These are phyloP conservation scores for Dendrophyllia cribrosa DNA, from an alignment of 64 coral and sea anemone species.

Conservation along the genomic window DNA sequence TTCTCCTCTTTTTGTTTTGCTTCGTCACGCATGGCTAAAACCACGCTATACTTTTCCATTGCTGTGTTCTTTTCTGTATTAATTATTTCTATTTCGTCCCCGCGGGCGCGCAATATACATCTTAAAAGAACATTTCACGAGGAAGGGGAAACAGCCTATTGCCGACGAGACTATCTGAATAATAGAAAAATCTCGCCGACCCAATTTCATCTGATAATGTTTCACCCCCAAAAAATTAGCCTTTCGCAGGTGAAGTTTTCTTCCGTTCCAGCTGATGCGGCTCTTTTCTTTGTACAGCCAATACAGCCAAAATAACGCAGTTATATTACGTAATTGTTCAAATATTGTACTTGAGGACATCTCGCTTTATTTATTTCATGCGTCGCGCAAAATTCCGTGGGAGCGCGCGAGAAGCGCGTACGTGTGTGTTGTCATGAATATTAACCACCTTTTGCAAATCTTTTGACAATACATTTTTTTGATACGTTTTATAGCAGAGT, in stretches of 20 bases:
- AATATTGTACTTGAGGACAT: too few species aligned
- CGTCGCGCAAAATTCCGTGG: not conserved
- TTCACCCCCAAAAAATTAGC: not conserved
- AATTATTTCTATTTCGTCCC: not conserved
- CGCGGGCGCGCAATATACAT: not conserved
- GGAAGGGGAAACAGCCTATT: not conserved
- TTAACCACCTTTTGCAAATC: too few species aligned
- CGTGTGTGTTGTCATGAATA: not conserved
- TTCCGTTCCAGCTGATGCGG: not conserved
- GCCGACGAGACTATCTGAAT: not conserved
- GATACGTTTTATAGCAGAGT: too few species aligned
- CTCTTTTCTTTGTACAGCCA: not conserved
- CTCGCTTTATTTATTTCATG: not conserved
- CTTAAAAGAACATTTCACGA: not conserved
- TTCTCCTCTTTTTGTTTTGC: not conserved
- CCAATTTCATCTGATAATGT: slow-evolving; percentile 23
- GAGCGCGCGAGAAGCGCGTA: not conserved
- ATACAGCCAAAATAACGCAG: not conserved
- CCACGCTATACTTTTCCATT: slow-evolving; percentile 4
- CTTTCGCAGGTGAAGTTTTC: slow-evolving; percentile 7
- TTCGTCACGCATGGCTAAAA: slow-evolving; percentile 47
- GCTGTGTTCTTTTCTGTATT: not conserved
- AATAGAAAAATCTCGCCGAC: slow-evolving; percentile 5
- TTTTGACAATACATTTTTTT: not conserved
- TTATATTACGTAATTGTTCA: not conserved